Percentiles rank a stretch among this genome's conserved stretches.
Evolutionary conservation across 2,888 invertebrate species (phyloP).

Genomic region (Nemoura dubitans): DNA sequence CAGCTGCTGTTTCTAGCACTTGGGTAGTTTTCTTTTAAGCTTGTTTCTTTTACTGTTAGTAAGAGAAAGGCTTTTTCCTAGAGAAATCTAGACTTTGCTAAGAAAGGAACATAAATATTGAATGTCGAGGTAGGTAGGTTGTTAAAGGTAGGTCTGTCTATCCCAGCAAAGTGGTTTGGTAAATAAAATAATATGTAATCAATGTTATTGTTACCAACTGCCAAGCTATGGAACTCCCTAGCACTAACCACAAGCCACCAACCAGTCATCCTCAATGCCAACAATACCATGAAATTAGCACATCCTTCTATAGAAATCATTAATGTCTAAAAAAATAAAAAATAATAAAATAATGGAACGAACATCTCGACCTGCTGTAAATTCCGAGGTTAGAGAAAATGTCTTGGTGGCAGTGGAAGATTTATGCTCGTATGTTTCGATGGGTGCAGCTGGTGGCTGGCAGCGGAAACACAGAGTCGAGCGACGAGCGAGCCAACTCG

Average conservation of each 20-base stretch:
- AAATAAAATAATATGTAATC: constrained; percentile 26
- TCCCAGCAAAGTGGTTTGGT: constrained; percentile 17
- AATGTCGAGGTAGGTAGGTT: not conserved
- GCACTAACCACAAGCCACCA: no score
- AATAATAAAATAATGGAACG: no score
- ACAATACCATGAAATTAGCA: no score
- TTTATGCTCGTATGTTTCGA: not conserved
- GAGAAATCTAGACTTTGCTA: not conserved
- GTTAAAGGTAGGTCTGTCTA: constrained; percentile 30
- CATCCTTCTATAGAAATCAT: no score
- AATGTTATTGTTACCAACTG: no score
- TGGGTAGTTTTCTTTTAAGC: not conserved
- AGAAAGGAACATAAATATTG: not conserved
- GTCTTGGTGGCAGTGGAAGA: not conserved
- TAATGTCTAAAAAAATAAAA: no score
- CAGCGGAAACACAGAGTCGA: constrained; percentile 72
- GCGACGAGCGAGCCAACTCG: constrained; percentile 63
- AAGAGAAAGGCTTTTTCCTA: constrained; percentile 36
- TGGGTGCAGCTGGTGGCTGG: constrained; percentile 79
- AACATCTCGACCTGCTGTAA: no score
- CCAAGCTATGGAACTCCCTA: no score
- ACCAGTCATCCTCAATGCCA: no score
- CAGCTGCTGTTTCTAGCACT: no score
- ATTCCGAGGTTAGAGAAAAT: no score
- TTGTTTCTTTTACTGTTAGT: not conserved